Evolutionary conservation across 2,888 invertebrate genomes (phyloP).

Genomic region (Sesia bembeciformis): DNA sequence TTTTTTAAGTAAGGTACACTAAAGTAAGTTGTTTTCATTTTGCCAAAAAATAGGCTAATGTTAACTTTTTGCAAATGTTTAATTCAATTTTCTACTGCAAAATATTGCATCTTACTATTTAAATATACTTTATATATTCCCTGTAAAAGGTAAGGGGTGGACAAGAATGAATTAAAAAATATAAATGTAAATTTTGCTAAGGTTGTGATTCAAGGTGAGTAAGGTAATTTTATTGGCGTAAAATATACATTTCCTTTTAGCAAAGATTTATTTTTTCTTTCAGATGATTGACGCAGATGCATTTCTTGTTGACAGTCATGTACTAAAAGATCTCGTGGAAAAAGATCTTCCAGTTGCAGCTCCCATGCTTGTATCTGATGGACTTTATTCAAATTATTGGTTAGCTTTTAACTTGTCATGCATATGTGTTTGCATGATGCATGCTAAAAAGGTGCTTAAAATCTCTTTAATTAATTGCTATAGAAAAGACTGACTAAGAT

Average conservation of each 20-base stretch:
- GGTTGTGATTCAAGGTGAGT: no score
- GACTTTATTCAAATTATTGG: constrained; percentile 97
- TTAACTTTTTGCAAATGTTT: no score
- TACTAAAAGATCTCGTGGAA: constrained; percentile 76
- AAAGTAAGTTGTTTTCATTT: neutral
- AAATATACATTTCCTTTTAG: neutral
- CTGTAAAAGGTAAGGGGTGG: no score
- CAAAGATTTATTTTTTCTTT: constrained; percentile 17
- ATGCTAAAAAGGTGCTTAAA: constrained; percentile 7
- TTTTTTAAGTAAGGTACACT: neutral
- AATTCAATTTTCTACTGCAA: no score
- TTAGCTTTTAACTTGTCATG: constrained; percentile 31
- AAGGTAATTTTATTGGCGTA: no score
- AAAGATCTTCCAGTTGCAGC: constrained; percentile 81
- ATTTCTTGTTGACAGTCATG: constrained; percentile 80
- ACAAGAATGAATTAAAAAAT: neutral
- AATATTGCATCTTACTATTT: no score
- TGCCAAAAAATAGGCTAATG: no score
- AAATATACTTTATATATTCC: no score
- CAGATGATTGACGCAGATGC: constrained; percentile 91
- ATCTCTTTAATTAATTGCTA: neutral
- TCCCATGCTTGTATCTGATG: constrained; percentile 90
- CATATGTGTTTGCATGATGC: constrained; percentile 14
- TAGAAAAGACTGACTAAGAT: neutral
- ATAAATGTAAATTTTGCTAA: no score